These are phyloP conservation scores for Zonotrichia leucophrys DNA, from an alignment of 2,113 vertebrate genomes.

Conservation along the genomic window DNA sequence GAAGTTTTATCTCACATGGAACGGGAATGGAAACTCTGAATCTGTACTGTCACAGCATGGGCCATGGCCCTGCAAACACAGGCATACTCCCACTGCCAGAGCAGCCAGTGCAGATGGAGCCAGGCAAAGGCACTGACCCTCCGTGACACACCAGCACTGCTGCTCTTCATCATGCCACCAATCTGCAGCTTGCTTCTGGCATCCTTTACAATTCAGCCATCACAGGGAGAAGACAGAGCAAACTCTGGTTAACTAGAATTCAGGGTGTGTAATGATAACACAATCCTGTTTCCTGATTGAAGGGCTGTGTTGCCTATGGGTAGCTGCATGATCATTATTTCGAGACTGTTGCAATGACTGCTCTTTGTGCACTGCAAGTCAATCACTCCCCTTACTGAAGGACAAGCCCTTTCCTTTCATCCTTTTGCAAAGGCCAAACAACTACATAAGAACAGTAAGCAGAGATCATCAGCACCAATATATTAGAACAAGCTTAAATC, in stretches of 20 bases:
- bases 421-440: not conserved
- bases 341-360: not conserved
- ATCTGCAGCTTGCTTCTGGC: not conserved
- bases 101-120: not conserved
- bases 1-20: not conserved
- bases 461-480: not conserved
- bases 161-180: not conserved
- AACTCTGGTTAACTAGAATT: not conserved
- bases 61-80: not conserved
- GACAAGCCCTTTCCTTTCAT: not conserved
- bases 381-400: not conserved
- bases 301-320: not conserved
- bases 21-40: not conserved
- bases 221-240: not conserved
- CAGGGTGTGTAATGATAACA: not conserved
- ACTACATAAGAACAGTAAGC: not conserved
- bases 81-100: not conserved
- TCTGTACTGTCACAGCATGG: not conserved
- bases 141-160: not conserved
- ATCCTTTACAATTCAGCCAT: not conserved
- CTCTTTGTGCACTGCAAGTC: not conserved
- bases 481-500: not conserved
- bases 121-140: not conserved
- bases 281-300: not conserved
- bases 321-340: not conserved